phyloP scores from a whole-genome alignment of 2,888 invertebrate genomes.

The Eledona agricola region DNA sequence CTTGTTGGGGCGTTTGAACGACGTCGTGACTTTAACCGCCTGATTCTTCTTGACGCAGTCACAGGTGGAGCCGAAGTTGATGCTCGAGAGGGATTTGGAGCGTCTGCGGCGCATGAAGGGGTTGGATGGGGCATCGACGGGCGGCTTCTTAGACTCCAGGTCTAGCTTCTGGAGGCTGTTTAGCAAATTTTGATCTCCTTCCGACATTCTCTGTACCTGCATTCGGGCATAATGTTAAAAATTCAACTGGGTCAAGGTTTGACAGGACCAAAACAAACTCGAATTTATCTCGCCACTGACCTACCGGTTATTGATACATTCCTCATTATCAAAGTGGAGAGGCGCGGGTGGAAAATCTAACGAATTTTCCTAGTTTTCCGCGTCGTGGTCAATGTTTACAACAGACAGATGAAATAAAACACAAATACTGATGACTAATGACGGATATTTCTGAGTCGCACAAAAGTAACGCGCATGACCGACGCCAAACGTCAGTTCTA shows the following conservation, averaged over 20 bases:
- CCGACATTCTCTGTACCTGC: conserved; percentile 54
- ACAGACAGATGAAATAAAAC: conserved; percentile 41
- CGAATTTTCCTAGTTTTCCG: conserved; percentile 9
- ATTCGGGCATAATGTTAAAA: conserved; percentile 35
- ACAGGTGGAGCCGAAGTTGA: conserved; percentile 56
- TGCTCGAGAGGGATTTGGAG: conserved; percentile 60
- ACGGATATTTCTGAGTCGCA: conserved; percentile 27
- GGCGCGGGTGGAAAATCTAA: conserved; percentile 1
- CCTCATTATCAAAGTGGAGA: conserved; percentile 27
- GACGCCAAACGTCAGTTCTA: conserved; percentile 22
- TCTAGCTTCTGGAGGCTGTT: conserved; percentile 58
- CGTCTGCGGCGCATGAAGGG: conserved; percentile 58
- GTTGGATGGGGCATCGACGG: conserved; percentile 45
- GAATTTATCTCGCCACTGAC: conserved; percentile 5
- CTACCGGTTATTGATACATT: conserved; percentile 29
- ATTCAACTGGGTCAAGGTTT: conserved; percentile 47
- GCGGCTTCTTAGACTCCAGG: conserved; percentile 49
- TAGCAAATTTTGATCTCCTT: conserved; percentile 58
- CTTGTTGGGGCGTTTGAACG: conserved; percentile 54
- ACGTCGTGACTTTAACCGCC: conserved; percentile 53
- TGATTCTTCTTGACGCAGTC: conserved; percentile 51
- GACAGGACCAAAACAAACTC: conserved; percentile 40
- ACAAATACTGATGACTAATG: conserved; percentile 53
- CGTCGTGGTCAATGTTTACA: conserved; percentile 16
- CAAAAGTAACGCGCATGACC: conserved; percentile 16